phyloP scores from a whole-genome alignment of 1,140 invertebrate species.

The Homalodisca vitripennis region DNA sequence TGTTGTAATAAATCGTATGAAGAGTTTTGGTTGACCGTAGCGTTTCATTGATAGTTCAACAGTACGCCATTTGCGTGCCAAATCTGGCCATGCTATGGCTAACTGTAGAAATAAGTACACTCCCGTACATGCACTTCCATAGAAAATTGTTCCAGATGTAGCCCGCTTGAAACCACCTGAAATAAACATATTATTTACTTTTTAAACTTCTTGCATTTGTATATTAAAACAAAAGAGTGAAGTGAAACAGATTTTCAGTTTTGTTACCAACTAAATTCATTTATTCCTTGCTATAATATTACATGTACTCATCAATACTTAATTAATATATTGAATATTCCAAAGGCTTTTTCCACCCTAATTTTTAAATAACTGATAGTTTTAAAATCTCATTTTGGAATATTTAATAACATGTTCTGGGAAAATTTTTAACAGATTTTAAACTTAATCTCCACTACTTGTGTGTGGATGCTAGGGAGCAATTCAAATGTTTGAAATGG shows the following conservation, averaged over 20 bases:
- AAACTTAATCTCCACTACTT: too few species aligned
- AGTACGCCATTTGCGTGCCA: constrained; percentile 49
- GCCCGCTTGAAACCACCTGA: constrained; percentile 51
- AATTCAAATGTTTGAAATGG: too few species aligned
- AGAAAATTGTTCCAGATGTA: constrained; percentile 52
- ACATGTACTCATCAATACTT: too few species aligned
- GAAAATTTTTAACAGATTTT: too few species aligned
- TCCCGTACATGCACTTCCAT: constrained; percentile 51
- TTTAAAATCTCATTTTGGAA: too few species aligned
- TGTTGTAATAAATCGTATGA: constrained; percentile 35
- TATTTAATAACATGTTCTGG: too few species aligned
- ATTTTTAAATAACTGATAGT: too few species aligned
- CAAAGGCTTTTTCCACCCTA: too few species aligned
- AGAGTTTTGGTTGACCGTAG: constrained; percentile 40
- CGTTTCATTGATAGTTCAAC: constrained; percentile 50
- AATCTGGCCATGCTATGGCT: constrained; percentile 47
- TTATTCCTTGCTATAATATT: background rate
- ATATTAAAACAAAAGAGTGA: background rate
- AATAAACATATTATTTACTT: too few species aligned
- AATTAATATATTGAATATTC: too few species aligned
- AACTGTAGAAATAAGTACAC: constrained; percentile 49
- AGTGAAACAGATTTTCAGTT: background rate
- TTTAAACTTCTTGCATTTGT: background rate
- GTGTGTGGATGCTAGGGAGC: too few species aligned
- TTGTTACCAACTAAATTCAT: background rate